Conservation (phyloP, 2,797 vertebrate genomes). For the Anabacerthia variegaticeps region DNA sequence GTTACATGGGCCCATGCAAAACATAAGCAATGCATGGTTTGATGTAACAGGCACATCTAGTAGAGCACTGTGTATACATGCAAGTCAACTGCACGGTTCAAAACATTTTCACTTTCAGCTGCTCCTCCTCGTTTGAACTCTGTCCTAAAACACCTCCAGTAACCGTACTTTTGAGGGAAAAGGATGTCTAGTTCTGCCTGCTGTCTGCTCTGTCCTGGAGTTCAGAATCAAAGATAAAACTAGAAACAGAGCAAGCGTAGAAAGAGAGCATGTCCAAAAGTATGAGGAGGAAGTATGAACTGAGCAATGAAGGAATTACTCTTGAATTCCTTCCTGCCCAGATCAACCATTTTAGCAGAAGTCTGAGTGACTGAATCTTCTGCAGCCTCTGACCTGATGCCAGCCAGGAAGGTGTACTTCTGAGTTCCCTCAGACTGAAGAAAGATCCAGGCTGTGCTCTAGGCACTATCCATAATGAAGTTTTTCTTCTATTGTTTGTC, state of each 20-base stretch:
- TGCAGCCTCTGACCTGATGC: not conserved
- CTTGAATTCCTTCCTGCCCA: not conserved
- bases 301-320: not conserved
- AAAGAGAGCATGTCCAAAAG: not conserved
- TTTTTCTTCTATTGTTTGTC: not conserved
- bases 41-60: too few relatives aligned
- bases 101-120: not conserved
- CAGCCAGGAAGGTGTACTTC: not conserved
- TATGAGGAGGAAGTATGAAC: not conserved
- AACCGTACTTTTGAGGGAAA: not conserved
- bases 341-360: not conserved
- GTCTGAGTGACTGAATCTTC: not conserved
- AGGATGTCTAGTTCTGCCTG: not conserved
- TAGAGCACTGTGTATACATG: not conserved
- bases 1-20: not conserved
- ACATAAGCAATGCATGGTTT: fast-evolving
- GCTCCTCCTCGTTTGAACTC: not conserved
- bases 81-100: not conserved
- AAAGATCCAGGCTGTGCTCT: not conserved
- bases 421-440: not conserved
- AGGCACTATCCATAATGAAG: too few relatives aligned
- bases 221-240: not conserved
- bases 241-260: not conserved
- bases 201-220: not conserved
- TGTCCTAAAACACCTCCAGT: not conserved